Evolutionary conservation across 2,888 invertebrate species (phyloP).

Genomic region (Malachius bipustulatus): DNA sequence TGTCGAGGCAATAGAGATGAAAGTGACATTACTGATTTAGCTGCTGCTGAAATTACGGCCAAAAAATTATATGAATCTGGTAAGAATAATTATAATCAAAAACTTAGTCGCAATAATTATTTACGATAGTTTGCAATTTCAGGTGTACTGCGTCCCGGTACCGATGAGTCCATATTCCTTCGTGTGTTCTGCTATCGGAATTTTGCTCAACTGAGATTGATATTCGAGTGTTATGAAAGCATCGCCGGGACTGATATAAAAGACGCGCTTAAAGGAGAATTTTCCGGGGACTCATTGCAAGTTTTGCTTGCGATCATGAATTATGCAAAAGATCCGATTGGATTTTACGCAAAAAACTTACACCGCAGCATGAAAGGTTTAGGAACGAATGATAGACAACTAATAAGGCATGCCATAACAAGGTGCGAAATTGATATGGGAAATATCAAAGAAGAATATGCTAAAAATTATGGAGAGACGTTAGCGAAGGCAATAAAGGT

Average conservation of each 20-base stretch:
- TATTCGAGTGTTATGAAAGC: constrained; percentile 51
- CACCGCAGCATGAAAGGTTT: constrained; percentile 77
- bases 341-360: constrained; percentile 72
- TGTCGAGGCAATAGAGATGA: constrained; percentile 1
- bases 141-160: constrained; percentile 52
- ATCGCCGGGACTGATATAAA: constrained; percentile 65
- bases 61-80: constrained; percentile 1
- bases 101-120: background rate
- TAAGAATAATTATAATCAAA: background rate
- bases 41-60: constrained; percentile 4
- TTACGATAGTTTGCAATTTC: too few relatives aligned
- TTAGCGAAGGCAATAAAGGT: constrained; percentile 68
- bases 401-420: constrained; percentile 72
- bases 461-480: constrained; percentile 55
- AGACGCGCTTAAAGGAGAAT: constrained; percentile 63
- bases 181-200: constrained; percentile 66
- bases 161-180: constrained; percentile 75
- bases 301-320: constrained; percentile 68
- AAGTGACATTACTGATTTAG: background rate
- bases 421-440: constrained; percentile 71
- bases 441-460: constrained; percentile 67
- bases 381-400: constrained; percentile 72
- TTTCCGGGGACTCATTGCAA: constrained; percentile 66
- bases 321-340: constrained; percentile 61
- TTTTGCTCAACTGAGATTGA: constrained; percentile 44